Base-by-base conservation (phyloP, 2,113 vertebrate species). In the Prochilodus magdalenae region DNA sequence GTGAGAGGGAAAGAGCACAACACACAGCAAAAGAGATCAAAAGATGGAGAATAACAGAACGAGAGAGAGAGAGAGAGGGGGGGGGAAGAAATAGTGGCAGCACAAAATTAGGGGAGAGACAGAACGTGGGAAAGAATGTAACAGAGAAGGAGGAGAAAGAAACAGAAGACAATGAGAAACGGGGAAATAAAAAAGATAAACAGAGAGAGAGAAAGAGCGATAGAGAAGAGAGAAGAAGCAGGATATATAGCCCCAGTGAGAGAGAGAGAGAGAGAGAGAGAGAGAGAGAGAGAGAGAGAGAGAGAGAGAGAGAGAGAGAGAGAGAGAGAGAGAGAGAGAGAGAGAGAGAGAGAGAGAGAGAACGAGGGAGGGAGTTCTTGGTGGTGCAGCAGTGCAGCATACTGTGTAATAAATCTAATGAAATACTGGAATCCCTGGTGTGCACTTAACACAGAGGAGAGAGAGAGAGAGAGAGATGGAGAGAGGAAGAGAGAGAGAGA, bases 341-440 rank as follows among this genome's bases (percentile, higher is more conserved):
- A 63, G 27, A 10, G 14, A 40, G 47, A 26, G 49, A 26, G 15
- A 27, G 75, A 20, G 30, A 20, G 70, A 57, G 60, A 57, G n/a
- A 18, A 59, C 44, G 47, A 33, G 24, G 24, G 71, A 33, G 36
- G n/a, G 30, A 24, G 62, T 44, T 82, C 18, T 20, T 73, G 71
- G 82, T 77, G 80, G 78, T 85, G 57, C 67, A 84, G 82, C 66
- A 66, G 67, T 82, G 73, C 70, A 88, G 80, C 73, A 33, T 40
- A 88, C 77, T 81, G 87, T 62, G 65, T 90, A 90, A 91, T 89
- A 88, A 90, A 83, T 88, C 87, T 89, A 92, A 89, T 92, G 88
- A 90, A 91, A 89, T 83, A 67, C 3, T 67, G 53, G 27, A 83
- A 89, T 86, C 86, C 92, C 91, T 75, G 83, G 57, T n/a, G 88